phyloP scores from a whole-genome alignment of 2,113 vertebrate species.

The Erpornis zantholeuca region DNA sequence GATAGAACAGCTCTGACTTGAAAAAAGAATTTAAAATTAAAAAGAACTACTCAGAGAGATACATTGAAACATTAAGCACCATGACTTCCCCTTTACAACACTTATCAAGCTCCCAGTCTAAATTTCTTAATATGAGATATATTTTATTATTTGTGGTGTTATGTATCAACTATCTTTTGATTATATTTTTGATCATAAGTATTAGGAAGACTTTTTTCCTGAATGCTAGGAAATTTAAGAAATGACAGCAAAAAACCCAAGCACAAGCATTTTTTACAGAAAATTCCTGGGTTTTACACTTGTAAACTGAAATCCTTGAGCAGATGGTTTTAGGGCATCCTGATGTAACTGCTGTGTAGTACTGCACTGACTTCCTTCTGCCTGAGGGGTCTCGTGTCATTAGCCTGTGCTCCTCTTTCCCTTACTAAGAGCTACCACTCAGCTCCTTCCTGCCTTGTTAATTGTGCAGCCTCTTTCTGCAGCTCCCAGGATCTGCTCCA shows the following conservation, averaged over 20 bases:
- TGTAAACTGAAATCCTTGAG: neutral
- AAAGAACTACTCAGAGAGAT: neutral
- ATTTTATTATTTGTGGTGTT: neutral
- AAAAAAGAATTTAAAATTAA: neutral
- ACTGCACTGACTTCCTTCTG: neutral
- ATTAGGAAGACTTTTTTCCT: neutral
- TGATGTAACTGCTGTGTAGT: neutral
- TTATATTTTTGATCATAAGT: neutral
- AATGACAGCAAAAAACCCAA: neutral
- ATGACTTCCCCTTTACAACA: neutral
- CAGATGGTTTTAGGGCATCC: neutral
- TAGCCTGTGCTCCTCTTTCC: neutral
- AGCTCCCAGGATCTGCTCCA: neutral
- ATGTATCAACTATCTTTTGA: neutral
- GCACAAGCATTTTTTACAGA: neutral
- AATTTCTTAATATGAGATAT: neutral
- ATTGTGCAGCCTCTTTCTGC: neutral
- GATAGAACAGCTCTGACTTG: neutral
- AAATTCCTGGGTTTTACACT: neutral
- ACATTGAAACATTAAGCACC: neutral
- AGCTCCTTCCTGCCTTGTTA: neutral
- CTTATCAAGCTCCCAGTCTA: neutral
- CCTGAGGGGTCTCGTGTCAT: conserved; percentile 2
- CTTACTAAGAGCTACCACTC: neutral
- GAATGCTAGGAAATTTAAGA: neutral